A percentile compares a stretch with the other conserved stretches of the same genome.
Evolutionary conservation across 2,797 vertebrate species (phyloP).

Genomic region (Simalia tracyae): DNA sequence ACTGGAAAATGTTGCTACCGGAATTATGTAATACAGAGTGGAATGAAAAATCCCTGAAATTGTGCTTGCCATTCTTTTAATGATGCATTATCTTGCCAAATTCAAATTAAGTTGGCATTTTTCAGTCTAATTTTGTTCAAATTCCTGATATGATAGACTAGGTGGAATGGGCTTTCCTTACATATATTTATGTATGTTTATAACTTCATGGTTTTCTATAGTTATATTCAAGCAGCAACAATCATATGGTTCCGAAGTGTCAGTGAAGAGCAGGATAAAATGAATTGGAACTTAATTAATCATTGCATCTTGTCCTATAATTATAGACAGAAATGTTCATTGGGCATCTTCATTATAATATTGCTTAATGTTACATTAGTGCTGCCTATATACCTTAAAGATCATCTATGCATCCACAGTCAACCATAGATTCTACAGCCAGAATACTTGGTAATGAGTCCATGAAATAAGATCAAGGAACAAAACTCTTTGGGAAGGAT

Average conservation of each 20-base stretch:
- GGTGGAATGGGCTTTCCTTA: background rate
- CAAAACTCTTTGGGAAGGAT: background rate
- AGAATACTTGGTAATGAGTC: background rate
- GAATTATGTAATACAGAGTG: background rate
- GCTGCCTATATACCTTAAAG: background rate
- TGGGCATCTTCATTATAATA: background rate
- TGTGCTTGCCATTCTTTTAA: background rate
- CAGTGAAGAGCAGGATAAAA: background rate
- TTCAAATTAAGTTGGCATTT: background rate
- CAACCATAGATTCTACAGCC: background rate
- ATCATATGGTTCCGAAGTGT: background rate
- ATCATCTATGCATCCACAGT: background rate
- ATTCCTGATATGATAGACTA: background rate
- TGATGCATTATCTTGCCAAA: background rate
- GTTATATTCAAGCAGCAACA: background rate
- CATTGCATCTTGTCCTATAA: background rate
- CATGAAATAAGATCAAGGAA: background rate
- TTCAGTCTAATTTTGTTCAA: background rate
- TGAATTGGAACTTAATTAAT: background rate
- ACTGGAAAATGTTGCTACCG: background rate
- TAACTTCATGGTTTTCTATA: background rate
- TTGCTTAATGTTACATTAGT: background rate
- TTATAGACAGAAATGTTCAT: background rate
- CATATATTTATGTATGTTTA: background rate
- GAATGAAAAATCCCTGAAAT: background rate